Conservation (phyloP, 2,113 vertebrate genomes). For the Lampris megalopsis region DNA sequence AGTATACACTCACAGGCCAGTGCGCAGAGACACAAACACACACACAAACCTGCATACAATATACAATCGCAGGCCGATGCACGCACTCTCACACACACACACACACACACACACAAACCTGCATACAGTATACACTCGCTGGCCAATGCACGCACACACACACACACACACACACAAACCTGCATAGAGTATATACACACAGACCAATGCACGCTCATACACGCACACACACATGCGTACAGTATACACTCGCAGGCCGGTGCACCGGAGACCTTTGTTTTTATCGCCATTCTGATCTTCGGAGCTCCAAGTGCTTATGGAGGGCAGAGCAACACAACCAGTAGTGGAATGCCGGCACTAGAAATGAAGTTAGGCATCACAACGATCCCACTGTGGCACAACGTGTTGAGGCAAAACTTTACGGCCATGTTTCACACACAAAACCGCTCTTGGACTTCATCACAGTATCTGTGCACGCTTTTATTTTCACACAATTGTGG, state of each 20-base stretch:
- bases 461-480: slow-evolving; percentile 32
- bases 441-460: slow-evolving; percentile 44
- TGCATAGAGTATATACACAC: too few species aligned
- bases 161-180: slow-evolving; percentile 21
- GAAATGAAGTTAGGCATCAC: slow-evolving; percentile 58
- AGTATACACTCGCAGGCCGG: too few species aligned
- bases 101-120: too few species aligned
- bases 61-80: too few species aligned
- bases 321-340: slow-evolving; percentile 45
- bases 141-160: slow-evolving; percentile 18
- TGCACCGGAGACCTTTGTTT: slow-evolving; percentile 50
- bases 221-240: neutral
- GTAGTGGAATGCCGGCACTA: slow-evolving; percentile 62
- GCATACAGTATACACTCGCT: too few species aligned
- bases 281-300: slow-evolving; percentile 70
- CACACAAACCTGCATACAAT: too few species aligned
- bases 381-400: slow-evolving; percentile 53
- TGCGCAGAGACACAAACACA: too few species aligned
- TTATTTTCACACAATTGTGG: slow-evolving; percentile 11
- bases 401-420: slow-evolving; percentile 45
- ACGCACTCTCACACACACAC: too few species aligned
- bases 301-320: slow-evolving; percentile 73
- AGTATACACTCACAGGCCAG: too few species aligned
- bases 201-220: too few species aligned
- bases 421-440: slow-evolving; percentile 58